A percentile compares a stretch with the other conserved stretches of the same genome.
Evolutionary conservation across 2,113 vertebrate genomes (phyloP).

Genomic region (Anguilla rostrata): DNA sequence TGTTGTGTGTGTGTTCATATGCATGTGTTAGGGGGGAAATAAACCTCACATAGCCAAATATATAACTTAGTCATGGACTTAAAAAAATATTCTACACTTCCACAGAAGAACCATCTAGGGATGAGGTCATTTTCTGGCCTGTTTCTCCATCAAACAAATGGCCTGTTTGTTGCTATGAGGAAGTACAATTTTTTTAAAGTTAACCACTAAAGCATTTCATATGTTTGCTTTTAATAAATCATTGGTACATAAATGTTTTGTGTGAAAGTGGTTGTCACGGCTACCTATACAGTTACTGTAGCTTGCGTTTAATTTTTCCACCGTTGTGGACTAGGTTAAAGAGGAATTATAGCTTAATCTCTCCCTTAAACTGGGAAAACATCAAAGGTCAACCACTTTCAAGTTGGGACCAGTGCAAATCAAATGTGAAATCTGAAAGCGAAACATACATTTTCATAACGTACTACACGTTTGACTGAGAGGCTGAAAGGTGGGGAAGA

Average conservation of each 20-base stretch:
- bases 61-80: neutral
- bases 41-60: neutral
- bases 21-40: neutral
- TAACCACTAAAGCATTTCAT: neutral
- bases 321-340: neutral
- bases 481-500: no score
- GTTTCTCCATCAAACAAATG: neutral
- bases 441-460: no score
- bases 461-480: no score
- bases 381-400: neutral
- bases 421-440: neutral
- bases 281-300: neutral
- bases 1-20: neutral
- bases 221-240: neutral
- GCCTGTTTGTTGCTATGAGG: neutral
- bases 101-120: neutral
- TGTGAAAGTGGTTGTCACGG: neutral
- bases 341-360: neutral
- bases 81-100: neutral
- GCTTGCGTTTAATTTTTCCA: neutral
- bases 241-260: neutral
- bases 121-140: slow-evolving; percentile 9
- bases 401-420: neutral
- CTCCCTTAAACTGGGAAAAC: neutral
- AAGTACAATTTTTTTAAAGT: neutral